These are phyloP conservation scores for Salvelinus alpinus DNA, from an alignment of 2,113 vertebrate genomes.

Conservation along the genomic window DNA sequence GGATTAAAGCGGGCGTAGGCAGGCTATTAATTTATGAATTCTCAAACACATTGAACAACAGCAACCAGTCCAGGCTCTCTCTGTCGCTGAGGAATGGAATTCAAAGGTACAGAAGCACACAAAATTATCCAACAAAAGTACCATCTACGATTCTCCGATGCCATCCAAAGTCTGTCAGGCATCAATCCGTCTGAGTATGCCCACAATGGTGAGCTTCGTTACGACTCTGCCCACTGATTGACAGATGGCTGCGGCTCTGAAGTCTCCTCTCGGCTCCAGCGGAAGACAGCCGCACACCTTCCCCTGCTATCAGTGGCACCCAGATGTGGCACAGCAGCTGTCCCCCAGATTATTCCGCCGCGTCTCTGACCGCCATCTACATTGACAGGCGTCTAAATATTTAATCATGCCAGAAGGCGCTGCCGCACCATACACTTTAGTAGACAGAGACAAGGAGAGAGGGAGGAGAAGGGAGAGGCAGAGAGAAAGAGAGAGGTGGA, in stretches of 20 bases:
- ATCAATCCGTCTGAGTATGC: conserved; percentile 50
- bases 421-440: conserved; percentile 41
- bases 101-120: conserved; percentile 20
- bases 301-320: conserved; percentile 66
- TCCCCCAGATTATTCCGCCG: conserved; percentile 59
- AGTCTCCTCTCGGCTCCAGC: conserved; percentile 32
- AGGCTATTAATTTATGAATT: not conserved
- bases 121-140: conserved; percentile 25
- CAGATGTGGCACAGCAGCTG: conserved; percentile 70
- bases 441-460: not conserved
- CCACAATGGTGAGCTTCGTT: conserved; percentile 20
- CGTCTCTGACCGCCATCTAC: conserved; percentile 52
- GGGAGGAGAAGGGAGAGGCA: not conserved
- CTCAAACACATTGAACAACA: no score
- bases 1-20: conserved; percentile 2
- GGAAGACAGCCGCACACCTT: conserved; percentile 54
- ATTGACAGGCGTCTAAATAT: conserved; percentile 53
- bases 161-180: conserved; percentile 52
- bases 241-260: conserved; percentile 67
- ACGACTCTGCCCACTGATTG: conserved; percentile 52
- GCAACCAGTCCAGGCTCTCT: no score
- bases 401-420: conserved; percentile 52
- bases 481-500: conserved; percentile 11
- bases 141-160: conserved; percentile 24
- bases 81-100: not conserved